Evolutionary conservation across 2,797 vertebrate genomes (phyloP), one percentile per base, ranked within the genome.

Genomic region (Xiphorhynchus erythropygius): DNA sequence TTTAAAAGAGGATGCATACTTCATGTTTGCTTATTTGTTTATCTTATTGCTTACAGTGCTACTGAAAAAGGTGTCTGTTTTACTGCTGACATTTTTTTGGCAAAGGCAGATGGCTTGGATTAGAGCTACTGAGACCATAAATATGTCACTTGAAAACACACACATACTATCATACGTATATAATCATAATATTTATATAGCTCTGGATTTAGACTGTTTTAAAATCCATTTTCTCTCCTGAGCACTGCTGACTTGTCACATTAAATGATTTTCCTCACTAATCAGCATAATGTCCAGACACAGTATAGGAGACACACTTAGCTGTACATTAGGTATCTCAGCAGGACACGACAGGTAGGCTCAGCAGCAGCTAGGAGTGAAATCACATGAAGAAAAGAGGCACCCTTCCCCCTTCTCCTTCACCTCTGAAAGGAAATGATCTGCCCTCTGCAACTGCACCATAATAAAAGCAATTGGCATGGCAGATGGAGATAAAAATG

Each of bases 181-280:
- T 70, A 79, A 87, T 84, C 88, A 90, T 89, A 93, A 92, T 95
- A 93, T 93, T 96, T 96, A 96, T 90, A 90, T 60, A 89, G 87
- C 39, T 1, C 76, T 67, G 89, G 80, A 91, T 94, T 96, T 94
- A 95, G 91, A 64, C 60, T 74, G 30, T 90, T 93, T 96, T 89
- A 96, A 96, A 96, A 93, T 90, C 89, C 89, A 91, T 94, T 96
- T 96, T 74, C 89, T 95, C 91, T 94, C 64, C 85, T 60, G 83
- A 94, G 70, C 39, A 57, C 83, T 0, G 5, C 70, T 77, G 91
- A 82, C 67, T 83, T 94, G 91, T 87, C 93, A 97, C 60, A 81
- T 90, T 91, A 90, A 84, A 95, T 90, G 49, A 93, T 70, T 90
- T 96, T 77, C 70, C 85, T 94, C 93, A 79, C 80, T 87, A 42